phyloP scores from a whole-genome alignment of 92 coral and sea anemone species.

The Galaxea fascicularis region DNA sequence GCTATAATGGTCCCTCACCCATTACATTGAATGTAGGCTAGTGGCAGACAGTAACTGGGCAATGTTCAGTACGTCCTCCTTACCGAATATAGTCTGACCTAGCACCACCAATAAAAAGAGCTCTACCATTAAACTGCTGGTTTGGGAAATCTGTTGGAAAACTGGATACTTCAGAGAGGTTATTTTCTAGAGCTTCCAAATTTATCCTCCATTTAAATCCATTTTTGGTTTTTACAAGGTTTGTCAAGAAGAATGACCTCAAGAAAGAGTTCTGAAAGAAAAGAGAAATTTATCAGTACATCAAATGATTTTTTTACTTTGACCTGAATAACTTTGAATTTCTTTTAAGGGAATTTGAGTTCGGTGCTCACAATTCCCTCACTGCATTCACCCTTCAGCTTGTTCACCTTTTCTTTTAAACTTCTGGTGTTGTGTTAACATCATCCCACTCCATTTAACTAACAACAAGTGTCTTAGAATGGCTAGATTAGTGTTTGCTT shows the following conservation, averaged over 20 bases:
- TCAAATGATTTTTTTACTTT: not conserved
- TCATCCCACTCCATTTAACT: too few relatives aligned
- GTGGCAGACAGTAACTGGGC: too few relatives aligned
- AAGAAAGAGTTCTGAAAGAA: conserved; percentile 69
- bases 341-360: too few relatives aligned
- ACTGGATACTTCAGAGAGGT: conserved; percentile 65
- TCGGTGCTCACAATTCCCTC: too few relatives aligned
- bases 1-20: too few relatives aligned
- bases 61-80: conserved; percentile 37
- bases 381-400: too few relatives aligned
- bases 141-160: conserved; percentile 77
- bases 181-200: conserved; percentile 82
- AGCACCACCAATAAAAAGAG: conserved; percentile 92
- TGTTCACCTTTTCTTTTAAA: too few relatives aligned
- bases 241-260: conserved; percentile 87
- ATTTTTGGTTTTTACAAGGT: conserved; percentile 63
- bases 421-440: too few relatives aligned
- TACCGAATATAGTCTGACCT: conserved; percentile 85
- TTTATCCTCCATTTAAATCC: conserved; percentile 88
- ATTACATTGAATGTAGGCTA: too few relatives aligned
- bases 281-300: not conserved
- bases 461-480: too few relatives aligned
- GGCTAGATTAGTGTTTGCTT: too few relatives aligned
- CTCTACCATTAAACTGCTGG: conserved; percentile 65
- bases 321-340: too few relatives aligned